Evolutionary conservation across 2,797 vertebrate genomes (phyloP).

Genomic region (Florisuga fusca): DNA sequence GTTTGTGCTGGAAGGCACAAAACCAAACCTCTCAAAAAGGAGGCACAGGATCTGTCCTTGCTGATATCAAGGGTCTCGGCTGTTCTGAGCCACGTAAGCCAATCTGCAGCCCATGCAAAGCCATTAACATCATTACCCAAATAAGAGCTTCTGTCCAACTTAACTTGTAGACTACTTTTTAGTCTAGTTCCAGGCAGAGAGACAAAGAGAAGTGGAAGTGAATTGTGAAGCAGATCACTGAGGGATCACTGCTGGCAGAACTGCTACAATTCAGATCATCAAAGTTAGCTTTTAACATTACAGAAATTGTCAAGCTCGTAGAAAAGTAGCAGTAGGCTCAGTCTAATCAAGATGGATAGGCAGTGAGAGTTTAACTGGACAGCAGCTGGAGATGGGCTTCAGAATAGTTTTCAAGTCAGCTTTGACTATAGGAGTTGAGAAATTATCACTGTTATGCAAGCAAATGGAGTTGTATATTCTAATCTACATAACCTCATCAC

Average conservation of each 20-base stretch:
- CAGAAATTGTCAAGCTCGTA: neutral
- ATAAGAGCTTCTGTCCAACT: neutral
- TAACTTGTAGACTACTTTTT: neutral
- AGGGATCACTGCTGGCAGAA: neutral
- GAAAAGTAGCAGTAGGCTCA: neutral
- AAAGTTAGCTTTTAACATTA: neutral
- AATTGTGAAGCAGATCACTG: neutral
- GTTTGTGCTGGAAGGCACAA: slow-evolving; percentile 32
- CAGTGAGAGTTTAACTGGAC: neutral
- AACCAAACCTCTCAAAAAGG: neutral
- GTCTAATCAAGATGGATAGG: neutral
- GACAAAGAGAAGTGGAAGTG: neutral
- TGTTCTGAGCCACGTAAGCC: neutral
- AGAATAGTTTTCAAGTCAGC: neutral
- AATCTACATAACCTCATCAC: slow-evolving; percentile 18
- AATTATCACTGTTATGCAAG: neutral
- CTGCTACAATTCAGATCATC: neutral
- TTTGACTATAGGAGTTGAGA: neutral
- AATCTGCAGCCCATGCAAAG: neutral
- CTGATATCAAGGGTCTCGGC: neutral
- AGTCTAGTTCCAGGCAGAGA: neutral
- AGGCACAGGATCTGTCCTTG: neutral
- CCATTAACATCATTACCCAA: neutral
- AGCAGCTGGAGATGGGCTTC: neutral
- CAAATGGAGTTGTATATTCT: neutral